These are phyloP conservation scores for Catonia carolina DNA, from an alignment of 2,888 invertebrate genomes.

Conservation along the genomic window DNA sequence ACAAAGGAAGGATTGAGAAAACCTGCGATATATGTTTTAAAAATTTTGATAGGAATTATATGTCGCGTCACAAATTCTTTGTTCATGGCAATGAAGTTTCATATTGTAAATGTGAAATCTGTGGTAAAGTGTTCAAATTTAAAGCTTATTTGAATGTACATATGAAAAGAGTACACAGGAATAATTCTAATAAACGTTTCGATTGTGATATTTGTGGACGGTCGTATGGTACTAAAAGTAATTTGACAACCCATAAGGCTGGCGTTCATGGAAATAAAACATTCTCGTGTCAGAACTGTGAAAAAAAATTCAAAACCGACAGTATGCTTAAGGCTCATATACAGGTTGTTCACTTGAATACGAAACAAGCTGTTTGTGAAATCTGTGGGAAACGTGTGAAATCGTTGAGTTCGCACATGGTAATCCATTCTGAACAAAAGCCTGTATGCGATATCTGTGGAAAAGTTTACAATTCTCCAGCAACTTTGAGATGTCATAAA, in stretches of 20 bases:
- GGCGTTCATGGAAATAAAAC: too few relatives aligned
- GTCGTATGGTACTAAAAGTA: not conserved
- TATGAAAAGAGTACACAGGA: not conserved
- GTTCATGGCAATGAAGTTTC: too few relatives aligned
- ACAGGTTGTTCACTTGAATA: not conserved
- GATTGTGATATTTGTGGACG: constrained; percentile 15
- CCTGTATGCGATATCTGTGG: constrained; percentile 17
- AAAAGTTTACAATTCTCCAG: not conserved
- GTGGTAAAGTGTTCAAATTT: constrained; percentile 3
- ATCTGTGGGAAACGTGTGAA: constrained; percentile 13
- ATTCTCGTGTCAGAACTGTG: constrained; percentile 3
- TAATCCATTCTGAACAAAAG: constrained; percentile 7
- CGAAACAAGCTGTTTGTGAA: constrained; percentile 9
- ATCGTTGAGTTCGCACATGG: not conserved
- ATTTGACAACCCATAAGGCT: too few relatives aligned
- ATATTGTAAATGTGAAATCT: constrained; percentile 3
- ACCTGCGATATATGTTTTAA: too few relatives aligned
- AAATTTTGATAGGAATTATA: too few relatives aligned
- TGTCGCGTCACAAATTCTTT: too few relatives aligned
- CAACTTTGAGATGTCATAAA: too few relatives aligned
- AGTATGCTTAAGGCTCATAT: not conserved
- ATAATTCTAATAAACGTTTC: not conserved
- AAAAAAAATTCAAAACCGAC: not conserved
- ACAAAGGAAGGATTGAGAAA: too few relatives aligned
- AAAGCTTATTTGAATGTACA: constrained; percentile 5